Base-by-base conservation (phyloP, 1,140 invertebrate genomes). In the Oryctes rhinoceros region DNA sequence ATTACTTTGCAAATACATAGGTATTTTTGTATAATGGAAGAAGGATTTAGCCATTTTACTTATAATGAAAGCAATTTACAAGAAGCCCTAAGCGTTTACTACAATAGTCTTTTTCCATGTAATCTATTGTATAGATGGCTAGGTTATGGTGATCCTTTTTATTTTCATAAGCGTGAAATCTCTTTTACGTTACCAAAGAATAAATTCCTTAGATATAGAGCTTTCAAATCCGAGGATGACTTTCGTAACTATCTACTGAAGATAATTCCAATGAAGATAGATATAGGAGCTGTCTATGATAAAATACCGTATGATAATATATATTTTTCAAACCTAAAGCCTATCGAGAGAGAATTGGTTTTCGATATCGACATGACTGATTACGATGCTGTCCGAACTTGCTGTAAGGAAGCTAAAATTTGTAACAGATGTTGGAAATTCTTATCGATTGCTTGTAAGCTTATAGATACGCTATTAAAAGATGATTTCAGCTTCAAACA, bases 281-380 rank as follows among this genome's bases (percentile, higher is more conserved):
- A 99, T 89, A 96, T 99, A 86, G 98, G 98, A 62, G 96, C 97
- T 53, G 92, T 99, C 20, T 98, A 96, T 85, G 94, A 91, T 88
- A 91, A 87, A 59, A 84, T 83, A 76, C 85, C 86, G 37, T 78
- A 20, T 24, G 47, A 78, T 48, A 83, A 88, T 82, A 84, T 78
- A 83, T 81, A 9, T 11, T 82, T 24, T 85, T 53, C n/a, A 75
- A 30, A 85, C 78, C 87, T 91, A 79, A 85, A 85, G 53, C 91
- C 94, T 6, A 83, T 91, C 1, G 92, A 96, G 85, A 95, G 96
- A 87, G 99, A 99, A 90, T 88, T 99, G 11, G 97, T 99, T 3
- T 98, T 99, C 90, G 99, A 99, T 93, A 99, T 99, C 86, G 98
- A 99, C 91, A 96, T 99, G 91, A 99, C 98, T 76, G 98, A 99